A percentile compares a stretch with the other conserved stretches of the same genome.
Conservation (phyloP, 2,113 vertebrate genomes). For the Paramisgurnus dabryanus region DNA sequence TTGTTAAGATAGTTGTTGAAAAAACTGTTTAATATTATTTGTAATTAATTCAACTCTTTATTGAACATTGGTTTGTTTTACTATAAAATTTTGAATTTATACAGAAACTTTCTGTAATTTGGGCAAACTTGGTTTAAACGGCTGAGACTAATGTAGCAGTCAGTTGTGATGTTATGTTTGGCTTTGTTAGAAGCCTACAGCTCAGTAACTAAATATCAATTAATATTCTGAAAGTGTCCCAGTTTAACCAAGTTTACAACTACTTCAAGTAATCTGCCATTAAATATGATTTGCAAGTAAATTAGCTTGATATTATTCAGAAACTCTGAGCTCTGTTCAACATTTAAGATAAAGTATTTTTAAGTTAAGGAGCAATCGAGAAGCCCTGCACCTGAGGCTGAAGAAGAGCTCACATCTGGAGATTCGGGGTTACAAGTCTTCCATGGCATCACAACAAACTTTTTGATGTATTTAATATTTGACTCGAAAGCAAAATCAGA, state of each 20-base stretch:
- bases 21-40: too few species aligned
- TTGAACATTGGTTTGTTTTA: too few species aligned
- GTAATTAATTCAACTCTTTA: too few species aligned
- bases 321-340: constrained; percentile 12
- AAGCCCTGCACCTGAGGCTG: neutral
- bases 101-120: neutral
- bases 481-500: constrained; percentile 14
- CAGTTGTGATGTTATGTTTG: constrained; percentile 9
- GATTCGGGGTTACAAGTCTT: neutral
- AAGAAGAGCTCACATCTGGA: constrained; percentile 6
- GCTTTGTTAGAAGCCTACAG: constrained; percentile 5
- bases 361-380: neutral
- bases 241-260: neutral
- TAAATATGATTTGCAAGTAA: constrained; percentile 24
- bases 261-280: constrained; percentile 2
- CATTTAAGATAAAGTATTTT: neutral
- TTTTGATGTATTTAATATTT: neutral
- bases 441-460: constrained; percentile 12
- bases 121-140: neutral
- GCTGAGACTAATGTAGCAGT: neutral
- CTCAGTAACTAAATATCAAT: constrained; percentile 7
- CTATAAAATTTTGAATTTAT: neutral
- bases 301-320: neutral
- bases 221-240: constrained; percentile 9
- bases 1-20: too few species aligned